phyloP scores from a whole-genome alignment of 2,888 invertebrate species.

The Mimumesa dahlbomi region DNA sequence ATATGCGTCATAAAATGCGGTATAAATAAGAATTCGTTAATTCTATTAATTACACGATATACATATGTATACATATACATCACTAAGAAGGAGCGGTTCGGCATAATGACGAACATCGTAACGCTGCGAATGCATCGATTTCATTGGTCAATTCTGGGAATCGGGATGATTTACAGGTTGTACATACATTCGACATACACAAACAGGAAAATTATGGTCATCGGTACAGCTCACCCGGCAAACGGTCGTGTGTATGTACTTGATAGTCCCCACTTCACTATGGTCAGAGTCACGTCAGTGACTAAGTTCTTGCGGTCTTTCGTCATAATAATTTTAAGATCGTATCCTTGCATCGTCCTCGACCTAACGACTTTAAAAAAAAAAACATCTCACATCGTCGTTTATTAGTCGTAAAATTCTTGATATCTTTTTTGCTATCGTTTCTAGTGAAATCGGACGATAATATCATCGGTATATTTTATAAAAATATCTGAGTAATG shows the following conservation, averaged over 20 bases:
- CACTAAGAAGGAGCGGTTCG: slow-evolving; percentile 12
- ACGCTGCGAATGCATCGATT: slow-evolving; percentile 18
- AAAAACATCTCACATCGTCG: too few relatives aligned
- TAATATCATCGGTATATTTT: too few relatives aligned
- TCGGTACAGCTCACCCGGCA: background rate
- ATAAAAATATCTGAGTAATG: too few relatives aligned
- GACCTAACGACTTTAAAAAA: slow-evolving; percentile 3
- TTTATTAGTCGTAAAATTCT: too few relatives aligned
- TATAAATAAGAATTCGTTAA: slow-evolving; percentile 29
- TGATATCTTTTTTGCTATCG: too few relatives aligned
- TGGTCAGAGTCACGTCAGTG: background rate
- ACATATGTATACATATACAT: too few relatives aligned
- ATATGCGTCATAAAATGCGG: background rate
- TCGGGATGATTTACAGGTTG: slow-evolving; percentile 4
- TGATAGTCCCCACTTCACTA: slow-evolving; percentile 14
- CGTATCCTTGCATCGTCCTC: background rate
- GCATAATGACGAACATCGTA: slow-evolving; percentile 22
- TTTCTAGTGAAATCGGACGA: too few relatives aligned
- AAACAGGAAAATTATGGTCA: slow-evolving; percentile 37
- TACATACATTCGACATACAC: slow-evolving; percentile 12
- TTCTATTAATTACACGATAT: slow-evolving; percentile 18
- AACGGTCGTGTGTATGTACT: slow-evolving; percentile 15
- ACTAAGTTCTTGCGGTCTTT: background rate
- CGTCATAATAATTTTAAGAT: background rate
- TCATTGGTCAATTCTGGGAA: slow-evolving; percentile 7